Base-by-base conservation (phyloP, 2,113 vertebrate genomes). In the Uria lomvia region DNA sequence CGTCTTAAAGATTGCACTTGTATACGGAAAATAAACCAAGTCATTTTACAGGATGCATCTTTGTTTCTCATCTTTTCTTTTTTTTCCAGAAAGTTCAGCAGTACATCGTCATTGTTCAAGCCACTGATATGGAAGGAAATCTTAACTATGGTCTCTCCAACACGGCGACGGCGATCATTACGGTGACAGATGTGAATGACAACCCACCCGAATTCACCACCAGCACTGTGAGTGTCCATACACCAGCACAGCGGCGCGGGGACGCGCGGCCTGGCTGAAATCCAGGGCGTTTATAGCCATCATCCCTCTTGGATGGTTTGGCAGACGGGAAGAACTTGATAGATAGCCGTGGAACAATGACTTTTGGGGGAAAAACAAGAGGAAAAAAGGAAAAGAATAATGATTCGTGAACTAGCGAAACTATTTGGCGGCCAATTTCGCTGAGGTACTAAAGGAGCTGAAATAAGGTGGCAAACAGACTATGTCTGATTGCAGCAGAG, bases 61-160 rank as follows among this genome's bases (percentile, higher is more conserved):
- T 55, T 45, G 18, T 19, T 10, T 73, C 47, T 96, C 47, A 65
- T 67, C 60, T 50, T 58, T 38, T 18, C 3, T 23, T 43, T 15
- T 15, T 8, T 59, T 90, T 90, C 77, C 97, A 99, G 99, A 99
- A 99, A 99, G 99, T 99, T 66, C 99, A 99, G 77, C 99, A 99
- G 98, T 99, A 99, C 85, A 99, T 98, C 6, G 98, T 99, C 95
- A 99, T 99, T 20, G 96, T 99, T 72, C 99, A 99, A 97, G 99
- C 99, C 92, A 99, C 99, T 0, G 99, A 99, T 96, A 99, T 99
- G 99, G 99, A 99, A 93, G 99, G 99, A 24, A 99, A 99, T 77
- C 97, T 99, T 5, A 99, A 99, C 98, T 99, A 99, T 2, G 99
- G 99, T 56, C 98, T 99, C 83, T 99, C 99, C 5, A 99, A 99